Conservation (phyloP, 2,797 vertebrate species). For the Darevskia nairensis region DNA sequence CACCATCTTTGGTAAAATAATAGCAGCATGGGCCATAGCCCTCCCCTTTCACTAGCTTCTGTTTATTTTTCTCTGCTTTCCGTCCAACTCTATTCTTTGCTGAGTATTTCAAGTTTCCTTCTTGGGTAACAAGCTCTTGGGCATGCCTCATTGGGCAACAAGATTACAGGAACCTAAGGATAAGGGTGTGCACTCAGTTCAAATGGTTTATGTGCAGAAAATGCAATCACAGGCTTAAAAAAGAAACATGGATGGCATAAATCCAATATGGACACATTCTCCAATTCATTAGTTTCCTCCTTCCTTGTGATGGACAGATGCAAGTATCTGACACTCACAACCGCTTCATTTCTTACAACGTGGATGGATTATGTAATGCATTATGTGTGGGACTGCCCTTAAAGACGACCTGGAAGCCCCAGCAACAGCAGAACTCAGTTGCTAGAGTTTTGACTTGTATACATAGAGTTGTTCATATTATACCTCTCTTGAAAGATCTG, state of each 20-base stretch:
- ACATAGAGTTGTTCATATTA: no score
- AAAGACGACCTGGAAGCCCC: neutral
- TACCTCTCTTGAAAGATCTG: no score
- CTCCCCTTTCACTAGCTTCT: neutral
- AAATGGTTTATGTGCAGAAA: slow-evolving; percentile 18
- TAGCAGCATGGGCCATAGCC: slow-evolving; percentile 37
- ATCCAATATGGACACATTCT: slow-evolving; percentile 35
- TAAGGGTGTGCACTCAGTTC: neutral
- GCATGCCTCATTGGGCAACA: neutral
- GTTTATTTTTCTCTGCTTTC: slow-evolving; percentile 32
- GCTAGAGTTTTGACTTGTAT: no score
- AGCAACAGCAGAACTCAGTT: neutral
- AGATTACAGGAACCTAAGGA: neutral
- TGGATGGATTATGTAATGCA: neutral
- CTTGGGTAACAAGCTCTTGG: slow-evolving; percentile 13
- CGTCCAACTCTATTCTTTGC: slow-evolving; percentile 37
- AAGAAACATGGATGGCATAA: neutral
- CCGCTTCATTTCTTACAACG: slow-evolving; percentile 36
- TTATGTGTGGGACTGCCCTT: neutral
- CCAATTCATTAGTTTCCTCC: slow-evolving; percentile 1
- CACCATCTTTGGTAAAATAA: slow-evolving; percentile 25
- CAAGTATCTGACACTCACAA: neutral
- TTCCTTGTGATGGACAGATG: slow-evolving; percentile 29
- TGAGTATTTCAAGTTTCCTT: slow-evolving; percentile 20
- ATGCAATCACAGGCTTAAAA: neutral